Conservation (phyloP, 2,888 invertebrate genomes). For the Rhogogaster chlorosoma region DNA sequence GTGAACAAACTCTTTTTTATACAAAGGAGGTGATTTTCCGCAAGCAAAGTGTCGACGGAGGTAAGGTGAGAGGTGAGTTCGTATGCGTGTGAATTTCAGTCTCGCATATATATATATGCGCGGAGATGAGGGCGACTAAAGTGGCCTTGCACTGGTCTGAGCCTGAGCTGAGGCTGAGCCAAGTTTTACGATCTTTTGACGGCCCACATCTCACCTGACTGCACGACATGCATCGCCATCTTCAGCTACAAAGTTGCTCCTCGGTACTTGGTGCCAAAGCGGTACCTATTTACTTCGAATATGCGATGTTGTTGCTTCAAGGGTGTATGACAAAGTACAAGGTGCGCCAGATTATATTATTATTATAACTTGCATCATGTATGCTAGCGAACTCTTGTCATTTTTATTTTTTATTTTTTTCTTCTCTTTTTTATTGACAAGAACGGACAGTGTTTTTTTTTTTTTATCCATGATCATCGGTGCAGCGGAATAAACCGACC, state of each 20-base stretch:
- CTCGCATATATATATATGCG: neutral
- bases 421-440: neutral
- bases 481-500: too few species aligned
- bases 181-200: slow-evolving; percentile 69
- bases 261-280: slow-evolving; percentile 65
- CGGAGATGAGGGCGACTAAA: slow-evolving; percentile 12
- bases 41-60: neutral
- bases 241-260: slow-evolving; percentile 74
- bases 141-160: slow-evolving; percentile 6
- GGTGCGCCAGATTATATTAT: slow-evolving; percentile 30
- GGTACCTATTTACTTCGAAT: slow-evolving; percentile 8
- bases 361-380: neutral
- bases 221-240: slow-evolving; percentile 65
- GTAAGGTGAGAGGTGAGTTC: neutral
- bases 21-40: neutral
- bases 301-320: neutral
- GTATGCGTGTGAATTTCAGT: neutral
- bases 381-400: neutral
- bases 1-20: neutral
- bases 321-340: slow-evolving; percentile 35
- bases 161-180: neutral
- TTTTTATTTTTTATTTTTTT: too few species aligned
- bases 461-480: neutral
- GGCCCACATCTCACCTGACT: slow-evolving; percentile 76
- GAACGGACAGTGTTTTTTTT: too few species aligned